Evolutionary conservation across 1,140 invertebrate species (phyloP).

Genomic region (Drosophila santomea): DNA sequence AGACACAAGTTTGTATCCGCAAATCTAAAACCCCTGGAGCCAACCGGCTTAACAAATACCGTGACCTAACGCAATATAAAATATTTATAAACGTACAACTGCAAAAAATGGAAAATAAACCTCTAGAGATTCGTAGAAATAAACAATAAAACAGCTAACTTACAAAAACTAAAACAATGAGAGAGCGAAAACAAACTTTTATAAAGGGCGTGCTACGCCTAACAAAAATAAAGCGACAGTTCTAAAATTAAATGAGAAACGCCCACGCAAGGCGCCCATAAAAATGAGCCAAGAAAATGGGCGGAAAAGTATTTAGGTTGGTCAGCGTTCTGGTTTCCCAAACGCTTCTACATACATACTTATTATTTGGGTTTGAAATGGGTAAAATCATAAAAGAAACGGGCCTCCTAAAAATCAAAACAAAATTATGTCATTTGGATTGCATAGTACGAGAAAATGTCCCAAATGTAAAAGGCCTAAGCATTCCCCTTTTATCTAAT

Average conservation of each 20-base stretch:
- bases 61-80: constrained; percentile 66
- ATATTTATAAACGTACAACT: constrained; percentile 15
- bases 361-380: constrained; percentile 11
- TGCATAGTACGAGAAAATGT: constrained; percentile 4
- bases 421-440: constrained; percentile 34
- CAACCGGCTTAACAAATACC: constrained; percentile 16
- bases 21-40: no score
- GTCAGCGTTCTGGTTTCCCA: constrained; percentile 34
- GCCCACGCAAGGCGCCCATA: constrained; percentile 51
- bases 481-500: constrained; percentile 20
- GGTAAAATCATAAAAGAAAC: constrained; percentile 3
- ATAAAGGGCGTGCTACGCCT: constrained; percentile 39
- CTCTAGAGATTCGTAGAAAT: constrained; percentile 22
- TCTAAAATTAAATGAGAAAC: constrained; percentile 47
- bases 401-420: constrained; percentile 8
- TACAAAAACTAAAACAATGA: neutral
- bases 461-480: constrained; percentile 15
- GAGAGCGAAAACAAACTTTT: neutral
- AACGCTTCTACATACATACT: constrained; percentile 8
- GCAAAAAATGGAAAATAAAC: constrained; percentile 26
- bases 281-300: constrained; percentile 37
- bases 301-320: constrained; percentile 39
- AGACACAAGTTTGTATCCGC: neutral
- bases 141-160: constrained; percentile 19
- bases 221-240: constrained; percentile 41